Evolutionary conservation across 2,888 invertebrate species (phyloP), one percentile per base, ranked within the genome.

Genomic region (Volucella inflata): DNA sequence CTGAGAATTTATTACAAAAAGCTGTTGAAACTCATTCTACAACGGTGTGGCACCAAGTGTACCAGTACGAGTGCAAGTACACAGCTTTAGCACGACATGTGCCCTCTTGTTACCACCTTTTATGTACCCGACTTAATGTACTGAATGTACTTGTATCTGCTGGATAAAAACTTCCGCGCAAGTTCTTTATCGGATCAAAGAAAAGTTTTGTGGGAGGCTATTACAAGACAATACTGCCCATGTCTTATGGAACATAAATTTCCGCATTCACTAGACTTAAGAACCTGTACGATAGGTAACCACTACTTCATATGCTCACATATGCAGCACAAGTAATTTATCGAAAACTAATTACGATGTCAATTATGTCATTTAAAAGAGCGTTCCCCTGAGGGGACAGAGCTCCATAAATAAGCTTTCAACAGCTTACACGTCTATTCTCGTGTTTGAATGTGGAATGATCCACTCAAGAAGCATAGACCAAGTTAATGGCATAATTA

Each of bases 1-100:
- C 40, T 14, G 40, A 77, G 76, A 81, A 85, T 85, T 85, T 81
- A 85, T 85, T 72, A 68, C 59, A 85, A 80, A 84, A 85, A 81
- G 68, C 72, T 76, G 85, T 81, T 80, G 84, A 85, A 85, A 85
- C 57, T 80, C 71, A 80, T 81, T 80, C 70, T 65, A 53, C 75
- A 72, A 14, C 38, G 50, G 78, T 57, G 62, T 64, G 76, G 51
- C 53, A 50, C 21, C 21, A 44, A 60, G 51, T 51, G 53, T 21
- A 40, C 8, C 59, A 59, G 30, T 30, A 30, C 30, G 30, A 30
- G 30, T 30, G 6, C 30, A 30, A 30, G 48, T 21, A 44, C 57
- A 10, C 10, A 50, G 62, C 10, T 62, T 36, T 60, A 60, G 65
- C 84, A 85, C 59, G 84, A 76, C 75, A 80, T 76, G 62, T 81